Conservation (phyloP, 2,113 vertebrate species). For the Takifugu flavidus region DNA sequence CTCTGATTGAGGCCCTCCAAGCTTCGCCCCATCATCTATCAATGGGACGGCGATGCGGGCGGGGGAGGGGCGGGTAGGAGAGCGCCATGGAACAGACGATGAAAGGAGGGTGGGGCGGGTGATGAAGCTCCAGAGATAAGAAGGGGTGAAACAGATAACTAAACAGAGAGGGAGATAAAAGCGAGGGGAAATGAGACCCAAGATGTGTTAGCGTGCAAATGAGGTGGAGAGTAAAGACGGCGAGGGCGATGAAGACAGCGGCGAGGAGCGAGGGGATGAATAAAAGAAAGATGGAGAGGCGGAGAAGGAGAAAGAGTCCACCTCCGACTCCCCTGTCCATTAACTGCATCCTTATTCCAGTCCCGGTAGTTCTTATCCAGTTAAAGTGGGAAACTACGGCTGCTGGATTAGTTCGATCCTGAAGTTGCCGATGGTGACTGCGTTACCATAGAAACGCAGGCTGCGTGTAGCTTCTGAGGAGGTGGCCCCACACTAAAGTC, state of each 20-base stretch:
- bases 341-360: no score
- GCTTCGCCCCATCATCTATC: conserved; percentile 56
- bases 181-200: conserved; percentile 19
- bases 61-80: conserved; percentile 6
- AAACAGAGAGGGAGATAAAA: conserved; percentile 40
- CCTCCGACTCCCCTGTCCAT: no score
- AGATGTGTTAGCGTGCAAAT: conserved; percentile 20
- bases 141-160: conserved; percentile 39
- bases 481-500: no score
- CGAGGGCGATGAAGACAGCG: not conserved
- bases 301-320: not conserved
- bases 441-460: no score
- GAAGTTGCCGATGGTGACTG: no score
- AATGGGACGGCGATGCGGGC: conserved; percentile 25
- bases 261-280: conserved; percentile 2
- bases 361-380: no score
- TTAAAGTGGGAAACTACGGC: no score
- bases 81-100: conserved; percentile 18
- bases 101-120: conserved; percentile 22
- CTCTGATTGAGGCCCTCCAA: conserved; percentile 54
- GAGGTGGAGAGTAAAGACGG: conserved; percentile 20
- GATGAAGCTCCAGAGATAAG: conserved; percentile 45
- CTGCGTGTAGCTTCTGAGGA: no score
- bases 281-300: not conserved
- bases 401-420: no score